phyloP scores from a whole-genome alignment of 2,113 vertebrate species.

The Ctenodactylus gundi region DNA sequence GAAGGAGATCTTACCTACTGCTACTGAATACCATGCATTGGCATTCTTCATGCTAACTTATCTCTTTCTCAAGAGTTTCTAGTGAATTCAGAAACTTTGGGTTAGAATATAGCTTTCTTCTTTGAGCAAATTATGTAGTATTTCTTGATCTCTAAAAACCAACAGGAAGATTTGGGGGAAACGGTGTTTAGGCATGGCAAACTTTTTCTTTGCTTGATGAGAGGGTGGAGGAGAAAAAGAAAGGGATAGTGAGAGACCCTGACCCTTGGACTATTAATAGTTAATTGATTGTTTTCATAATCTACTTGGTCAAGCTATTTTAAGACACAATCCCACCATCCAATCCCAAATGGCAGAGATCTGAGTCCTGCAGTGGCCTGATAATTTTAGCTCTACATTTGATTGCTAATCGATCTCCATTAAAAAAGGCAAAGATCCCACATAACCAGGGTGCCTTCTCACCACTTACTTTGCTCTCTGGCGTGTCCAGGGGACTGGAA shows the following conservation, averaged over 20 bases:
- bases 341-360: background rate
- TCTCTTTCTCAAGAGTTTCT: background rate
- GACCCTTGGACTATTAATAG: slow-evolving; percentile 44
- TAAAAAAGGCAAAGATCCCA: slow-evolving; percentile 26
- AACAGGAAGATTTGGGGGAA: background rate
- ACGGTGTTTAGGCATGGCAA: background rate
- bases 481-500: slow-evolving; percentile 37
- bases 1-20: no score
- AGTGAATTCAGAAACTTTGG: background rate
- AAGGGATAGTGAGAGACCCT: background rate
- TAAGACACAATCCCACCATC: background rate
- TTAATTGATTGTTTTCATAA: slow-evolving; percentile 47
- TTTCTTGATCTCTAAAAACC: background rate
- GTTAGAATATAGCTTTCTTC: background rate
- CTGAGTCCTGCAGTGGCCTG: background rate
- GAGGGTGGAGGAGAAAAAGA: background rate
- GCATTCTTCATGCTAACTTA: background rate
- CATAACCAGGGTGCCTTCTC: slow-evolving; percentile 27
- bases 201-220: background rate
- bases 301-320: slow-evolving; percentile 53
- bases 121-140: background rate
- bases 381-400: slow-evolving; percentile 57
- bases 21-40: background rate
- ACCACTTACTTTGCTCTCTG: slow-evolving; percentile 53
- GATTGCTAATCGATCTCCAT: slow-evolving; percentile 56